phyloP scores from a whole-genome alignment of 1,140 invertebrate genomes.

The Calycopis cecrops region DNA sequence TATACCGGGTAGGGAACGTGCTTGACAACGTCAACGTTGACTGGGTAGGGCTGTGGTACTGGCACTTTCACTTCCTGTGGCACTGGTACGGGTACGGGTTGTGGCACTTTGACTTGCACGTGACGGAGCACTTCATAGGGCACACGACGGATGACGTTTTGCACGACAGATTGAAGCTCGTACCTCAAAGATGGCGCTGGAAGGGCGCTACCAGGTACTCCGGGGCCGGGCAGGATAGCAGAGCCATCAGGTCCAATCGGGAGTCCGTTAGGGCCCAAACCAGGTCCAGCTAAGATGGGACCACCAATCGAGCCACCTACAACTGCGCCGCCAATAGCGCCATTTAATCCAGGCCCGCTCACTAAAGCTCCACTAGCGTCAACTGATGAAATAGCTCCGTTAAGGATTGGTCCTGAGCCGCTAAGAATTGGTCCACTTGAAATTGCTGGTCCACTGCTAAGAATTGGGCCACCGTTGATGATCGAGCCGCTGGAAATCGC shows the following conservation, averaged over 20 bases:
- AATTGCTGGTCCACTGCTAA: not conserved
- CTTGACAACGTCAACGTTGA: slow-evolving; percentile 64
- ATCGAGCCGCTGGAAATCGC: slow-evolving; percentile 7
- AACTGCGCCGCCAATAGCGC: slow-evolving; percentile 14
- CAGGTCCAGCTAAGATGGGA: slow-evolving; percentile 14
- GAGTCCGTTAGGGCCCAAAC: slow-evolving; percentile 16
- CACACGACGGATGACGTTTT: slow-evolving; percentile 56
- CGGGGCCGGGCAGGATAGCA: slow-evolving; percentile 53
- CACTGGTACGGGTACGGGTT: slow-evolving; percentile 54
- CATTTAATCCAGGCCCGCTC: slow-evolving; percentile 13
- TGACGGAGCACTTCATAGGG: slow-evolving; percentile 59
- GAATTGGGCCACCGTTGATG: slow-evolving; percentile 8
- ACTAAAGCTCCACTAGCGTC: slow-evolving; percentile 12
- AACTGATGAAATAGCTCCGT: not conserved
- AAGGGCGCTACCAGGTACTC: slow-evolving; percentile 46
- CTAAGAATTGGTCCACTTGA: slow-evolving; percentile 1
- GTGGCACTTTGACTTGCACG: slow-evolving; percentile 56
- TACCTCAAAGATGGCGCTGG: slow-evolving; percentile 39
- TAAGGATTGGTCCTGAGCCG: not conserved
- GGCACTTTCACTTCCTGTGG: slow-evolving; percentile 62
- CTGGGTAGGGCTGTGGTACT: slow-evolving; percentile 67
- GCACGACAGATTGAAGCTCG: slow-evolving; percentile 61
- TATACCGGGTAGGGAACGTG: slow-evolving; percentile 64
- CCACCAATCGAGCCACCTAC: slow-evolving; percentile 7
- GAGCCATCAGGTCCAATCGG: slow-evolving; percentile 24